A percentile compares a stretch with the other conserved stretches of the same genome.
phyloP scores from a whole-genome alignment of 2,113 vertebrate genomes.

The Phalacrocorax pelagicus region DNA sequence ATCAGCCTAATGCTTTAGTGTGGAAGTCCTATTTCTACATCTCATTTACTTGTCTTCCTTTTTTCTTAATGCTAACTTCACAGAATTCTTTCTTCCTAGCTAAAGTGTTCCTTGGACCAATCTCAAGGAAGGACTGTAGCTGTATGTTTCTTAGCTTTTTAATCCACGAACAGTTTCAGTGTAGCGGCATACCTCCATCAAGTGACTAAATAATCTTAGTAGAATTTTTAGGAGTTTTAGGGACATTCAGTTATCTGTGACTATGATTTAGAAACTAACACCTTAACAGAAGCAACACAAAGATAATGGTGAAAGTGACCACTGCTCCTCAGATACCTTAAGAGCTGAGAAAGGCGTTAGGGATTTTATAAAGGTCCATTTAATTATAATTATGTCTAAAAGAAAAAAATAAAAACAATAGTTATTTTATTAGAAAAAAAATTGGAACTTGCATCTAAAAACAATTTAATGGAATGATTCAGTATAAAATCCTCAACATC shows the following conservation, averaged over 20 bases:
- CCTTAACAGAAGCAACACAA: background rate
- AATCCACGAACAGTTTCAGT: background rate
- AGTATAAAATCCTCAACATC: background rate
- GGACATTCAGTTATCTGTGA: background rate
- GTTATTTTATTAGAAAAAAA: background rate
- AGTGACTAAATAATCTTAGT: background rate
- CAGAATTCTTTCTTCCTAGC: background rate
- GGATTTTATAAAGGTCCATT: background rate
- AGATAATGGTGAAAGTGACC: background rate
- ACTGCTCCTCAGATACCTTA: background rate
- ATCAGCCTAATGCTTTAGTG: background rate
- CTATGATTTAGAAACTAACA: background rate
- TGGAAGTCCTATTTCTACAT: background rate
- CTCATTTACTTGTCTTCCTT: background rate
- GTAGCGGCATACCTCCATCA: background rate
- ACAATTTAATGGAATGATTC: background rate
- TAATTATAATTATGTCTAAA: background rate
- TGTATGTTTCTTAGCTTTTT: background rate
- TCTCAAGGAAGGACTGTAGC: background rate
- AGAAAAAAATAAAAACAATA: background rate
- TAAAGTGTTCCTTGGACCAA: background rate
- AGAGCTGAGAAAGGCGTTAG: background rate
- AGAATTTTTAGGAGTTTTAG: background rate
- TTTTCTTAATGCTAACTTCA: background rate
- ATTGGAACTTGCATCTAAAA: background rate